Evolutionary conservation across 2,113 vertebrate genomes (phyloP), one percentile per base, ranked within the genome.

Genomic region (Hiodon tergisus): DNA sequence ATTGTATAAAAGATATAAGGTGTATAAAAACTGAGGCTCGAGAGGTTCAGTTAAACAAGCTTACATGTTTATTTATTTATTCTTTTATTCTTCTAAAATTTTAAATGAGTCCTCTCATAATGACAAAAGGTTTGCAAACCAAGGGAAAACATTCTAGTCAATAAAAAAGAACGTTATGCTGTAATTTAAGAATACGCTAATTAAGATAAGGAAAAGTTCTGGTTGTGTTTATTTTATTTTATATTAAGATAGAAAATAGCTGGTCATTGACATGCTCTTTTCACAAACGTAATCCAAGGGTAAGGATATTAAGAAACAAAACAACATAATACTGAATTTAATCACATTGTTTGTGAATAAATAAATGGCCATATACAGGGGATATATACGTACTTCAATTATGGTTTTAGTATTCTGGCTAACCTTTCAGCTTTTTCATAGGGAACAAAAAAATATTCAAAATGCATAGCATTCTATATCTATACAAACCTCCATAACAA

Each of bases 181-280:
- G 48, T 47, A 48, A 47, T 10, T 66, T 48, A 11, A 66, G 48
- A 47, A 66, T 10, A 66, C 7, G 4, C 31, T 46, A 66, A 66
- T 66, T 66, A 66, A 9, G 3, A 47, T 11, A 47, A 66, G 63
- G 63, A 66, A 66, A 31, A 3, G 9, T 4, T 8, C 46, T 4
- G 16, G 63, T 66, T 66, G 1, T 4, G 63, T 47, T 47, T 48
- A 3, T 66, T 66, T 66, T 31, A 31, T 66, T 47, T 66, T 10
- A 66, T 66, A 31, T 66, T 66, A 66, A 66, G 63, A 66, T 66
- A 47, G 46, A 17, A 66, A 66, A 7, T 47, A 66, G 63, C 63
- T 66, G 63, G 63, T 4, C 9, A 10, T 48, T 3, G 63, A 66
- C 5, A 47, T 8, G 7, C 2, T 48, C 63, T 66, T 10, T 47